Percentiles rank a stretch among this genome's conserved stretches.
phyloP scores from a whole-genome alignment of 1,140 invertebrate species.

The Caligus rogercresseyi region DNA sequence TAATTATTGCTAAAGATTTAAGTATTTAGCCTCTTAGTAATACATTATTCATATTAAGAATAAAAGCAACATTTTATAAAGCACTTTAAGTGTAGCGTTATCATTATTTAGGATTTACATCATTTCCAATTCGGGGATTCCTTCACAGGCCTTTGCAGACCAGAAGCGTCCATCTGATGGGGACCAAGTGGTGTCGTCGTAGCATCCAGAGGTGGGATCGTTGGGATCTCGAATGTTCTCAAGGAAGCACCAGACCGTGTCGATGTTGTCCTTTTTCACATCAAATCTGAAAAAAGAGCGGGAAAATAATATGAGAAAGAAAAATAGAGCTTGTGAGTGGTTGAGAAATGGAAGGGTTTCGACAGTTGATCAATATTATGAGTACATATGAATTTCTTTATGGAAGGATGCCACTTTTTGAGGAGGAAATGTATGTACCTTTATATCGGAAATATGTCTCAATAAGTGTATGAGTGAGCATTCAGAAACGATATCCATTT shows the following conservation, averaged over 20 bases:
- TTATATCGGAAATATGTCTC: too few species aligned
- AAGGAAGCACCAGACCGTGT: slow-evolving; percentile 7
- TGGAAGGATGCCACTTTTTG: neutral
- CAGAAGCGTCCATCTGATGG: slow-evolving; percentile 2
- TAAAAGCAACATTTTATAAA: too few species aligned
- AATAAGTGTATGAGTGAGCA: too few species aligned
- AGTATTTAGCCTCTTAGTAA: too few species aligned
- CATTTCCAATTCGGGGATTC: neutral
- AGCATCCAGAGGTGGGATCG: slow-evolving; percentile 1
- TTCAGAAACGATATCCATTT: too few species aligned
- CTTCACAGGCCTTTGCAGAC: slow-evolving; percentile 3
- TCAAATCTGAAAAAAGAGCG: neutral
- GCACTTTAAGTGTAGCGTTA: too few species aligned
- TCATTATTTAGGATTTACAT: neutral
- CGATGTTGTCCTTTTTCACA: slow-evolving; percentile 3
- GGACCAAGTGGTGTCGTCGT: slow-evolving; percentile 7
- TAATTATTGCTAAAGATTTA: too few species aligned
- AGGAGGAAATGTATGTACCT: too few species aligned
- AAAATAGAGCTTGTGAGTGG: neutral
- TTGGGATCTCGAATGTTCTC: slow-evolving; percentile 10
- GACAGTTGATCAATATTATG: neutral
- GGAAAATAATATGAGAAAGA: neutral
- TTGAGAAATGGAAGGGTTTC: neutral
- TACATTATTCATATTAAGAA: too few species aligned
- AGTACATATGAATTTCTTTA: neutral